phyloP scores from a whole-genome alignment of 2,888 invertebrate species.

The Ichneumon xanthorius region DNA sequence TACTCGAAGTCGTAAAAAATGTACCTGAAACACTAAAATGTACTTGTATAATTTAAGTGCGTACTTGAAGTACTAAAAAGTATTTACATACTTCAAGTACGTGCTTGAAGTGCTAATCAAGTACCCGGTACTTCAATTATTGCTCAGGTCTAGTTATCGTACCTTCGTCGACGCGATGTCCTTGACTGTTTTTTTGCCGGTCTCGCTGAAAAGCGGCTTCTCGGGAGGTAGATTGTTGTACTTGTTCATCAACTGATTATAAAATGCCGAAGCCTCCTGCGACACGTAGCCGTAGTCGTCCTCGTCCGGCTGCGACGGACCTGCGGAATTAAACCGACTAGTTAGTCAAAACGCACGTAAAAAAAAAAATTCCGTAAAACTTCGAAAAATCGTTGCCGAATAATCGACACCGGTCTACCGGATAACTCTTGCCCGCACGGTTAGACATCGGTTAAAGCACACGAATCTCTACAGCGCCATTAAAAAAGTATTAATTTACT shows the following conservation, averaged over 20 bases:
- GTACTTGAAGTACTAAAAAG: too few relatives aligned
- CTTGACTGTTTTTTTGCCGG: conserved; percentile 86
- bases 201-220: conserved; percentile 88
- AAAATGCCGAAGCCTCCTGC: conserved; percentile 92
- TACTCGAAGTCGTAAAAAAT: too few relatives aligned
- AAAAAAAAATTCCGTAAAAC: not conserved
- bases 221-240: conserved; percentile 91
- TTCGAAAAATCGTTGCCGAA: not conserved
- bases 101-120: too few relatives aligned
- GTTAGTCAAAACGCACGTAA: not conserved
- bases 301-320: conserved; percentile 93
- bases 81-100: too few relatives aligned
- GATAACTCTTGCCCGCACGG: conserved; percentile 66
- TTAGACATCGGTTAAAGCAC: not conserved
- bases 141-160: conserved; percentile 24
- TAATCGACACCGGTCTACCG: conserved; percentile 8
- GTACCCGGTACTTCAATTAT: too few relatives aligned
- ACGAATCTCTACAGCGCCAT: not conserved
- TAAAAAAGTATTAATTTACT: not conserved
- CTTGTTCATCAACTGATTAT: conserved; percentile 94
- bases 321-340: conserved; percentile 73
- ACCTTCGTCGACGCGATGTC: conserved; percentile 85
- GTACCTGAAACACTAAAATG: too few relatives aligned
- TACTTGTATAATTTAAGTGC: too few relatives aligned
- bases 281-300: conserved; percentile 97